phyloP scores from a whole-genome alignment of 2,888 invertebrate genomes.

The Tachystola acroxantha region DNA sequence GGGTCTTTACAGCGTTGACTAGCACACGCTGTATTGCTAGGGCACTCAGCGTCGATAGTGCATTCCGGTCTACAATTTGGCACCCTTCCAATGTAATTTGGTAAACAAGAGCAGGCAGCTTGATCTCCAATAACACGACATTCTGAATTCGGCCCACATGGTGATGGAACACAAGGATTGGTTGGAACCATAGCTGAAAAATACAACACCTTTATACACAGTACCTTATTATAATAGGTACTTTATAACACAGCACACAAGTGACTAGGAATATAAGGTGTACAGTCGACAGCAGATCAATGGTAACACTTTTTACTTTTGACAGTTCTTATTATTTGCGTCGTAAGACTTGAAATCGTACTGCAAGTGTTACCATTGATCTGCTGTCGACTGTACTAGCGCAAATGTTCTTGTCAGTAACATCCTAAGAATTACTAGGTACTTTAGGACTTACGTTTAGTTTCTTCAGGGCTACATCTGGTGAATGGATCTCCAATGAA shows the following conservation, averaged over 20 bases:
- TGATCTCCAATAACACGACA: conserved; percentile 88
- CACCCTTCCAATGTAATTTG: conserved; percentile 89
- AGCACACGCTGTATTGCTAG: conserved; percentile 87
- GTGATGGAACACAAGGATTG: conserved; percentile 88
- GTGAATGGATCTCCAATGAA: conserved; percentile 90
- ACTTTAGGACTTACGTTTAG: conserved; percentile 68
- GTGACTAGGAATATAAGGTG: no score
- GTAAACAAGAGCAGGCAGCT: conserved; percentile 90
- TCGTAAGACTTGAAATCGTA: no score
- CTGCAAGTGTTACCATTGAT: no score
- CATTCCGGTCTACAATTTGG: conserved; percentile 93
- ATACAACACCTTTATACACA: no score
- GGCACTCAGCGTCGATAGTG: conserved; percentile 88
- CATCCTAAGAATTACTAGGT: no score
- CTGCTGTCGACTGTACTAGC: no score
- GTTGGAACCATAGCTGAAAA: conserved; percentile 31
- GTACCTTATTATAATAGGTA: no score
- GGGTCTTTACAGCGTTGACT: conserved; percentile 91
- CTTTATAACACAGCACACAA: no score
- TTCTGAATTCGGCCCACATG: conserved; percentile 90
- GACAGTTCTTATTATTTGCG: no score
- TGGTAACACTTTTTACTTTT: no score
- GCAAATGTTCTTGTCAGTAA: no score
- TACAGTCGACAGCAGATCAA: no score
- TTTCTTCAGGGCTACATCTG: conserved; percentile 80